Percentiles rank a stretch among this genome's conserved stretches.
phyloP scores from a whole-genome alignment of 2,113 vertebrate genomes.

The Lepus americanus region DNA sequence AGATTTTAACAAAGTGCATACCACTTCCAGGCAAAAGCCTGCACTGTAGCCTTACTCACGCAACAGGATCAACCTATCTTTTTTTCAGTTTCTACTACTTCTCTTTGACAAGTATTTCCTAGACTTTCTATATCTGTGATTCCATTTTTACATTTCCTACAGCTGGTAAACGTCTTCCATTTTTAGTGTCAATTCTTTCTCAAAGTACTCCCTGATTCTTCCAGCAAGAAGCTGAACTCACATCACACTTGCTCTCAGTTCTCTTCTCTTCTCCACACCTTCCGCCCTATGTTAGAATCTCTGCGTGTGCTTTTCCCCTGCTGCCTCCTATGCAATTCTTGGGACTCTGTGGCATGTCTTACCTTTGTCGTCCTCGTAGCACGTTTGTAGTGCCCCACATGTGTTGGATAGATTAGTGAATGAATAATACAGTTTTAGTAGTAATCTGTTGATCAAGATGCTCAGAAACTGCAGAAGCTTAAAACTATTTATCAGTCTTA shows the following conservation, averaged over 20 bases:
- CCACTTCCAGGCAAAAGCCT: neutral
- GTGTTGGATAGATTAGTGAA: slow-evolving; percentile 42
- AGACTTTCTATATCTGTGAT: no score
- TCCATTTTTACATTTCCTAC: neutral
- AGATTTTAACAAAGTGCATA: neutral
- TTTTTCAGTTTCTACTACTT: neutral
- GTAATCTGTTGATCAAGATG: slow-evolving; percentile 9
- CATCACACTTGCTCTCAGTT: neutral
- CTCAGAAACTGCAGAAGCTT: slow-evolving; percentile 40
- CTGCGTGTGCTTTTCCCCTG: neutral
- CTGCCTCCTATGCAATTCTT: neutral
- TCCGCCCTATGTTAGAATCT: neutral
- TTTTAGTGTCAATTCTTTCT: neutral
- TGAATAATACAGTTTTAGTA: neutral
- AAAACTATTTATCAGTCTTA: slow-evolving; percentile 18
- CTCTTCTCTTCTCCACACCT: neutral
- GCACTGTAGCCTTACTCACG: neutral
- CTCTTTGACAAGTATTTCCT: neutral
- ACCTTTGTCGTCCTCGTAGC: neutral
- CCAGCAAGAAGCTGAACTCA: neutral
- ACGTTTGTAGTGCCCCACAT: neutral
- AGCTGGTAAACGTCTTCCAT: neutral
- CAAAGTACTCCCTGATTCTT: neutral
- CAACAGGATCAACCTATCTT: neutral
- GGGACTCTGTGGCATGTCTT: neutral